phyloP scores from a whole-genome alignment of 2,888 invertebrate genomes.

The Eulithis prunata region DNA sequence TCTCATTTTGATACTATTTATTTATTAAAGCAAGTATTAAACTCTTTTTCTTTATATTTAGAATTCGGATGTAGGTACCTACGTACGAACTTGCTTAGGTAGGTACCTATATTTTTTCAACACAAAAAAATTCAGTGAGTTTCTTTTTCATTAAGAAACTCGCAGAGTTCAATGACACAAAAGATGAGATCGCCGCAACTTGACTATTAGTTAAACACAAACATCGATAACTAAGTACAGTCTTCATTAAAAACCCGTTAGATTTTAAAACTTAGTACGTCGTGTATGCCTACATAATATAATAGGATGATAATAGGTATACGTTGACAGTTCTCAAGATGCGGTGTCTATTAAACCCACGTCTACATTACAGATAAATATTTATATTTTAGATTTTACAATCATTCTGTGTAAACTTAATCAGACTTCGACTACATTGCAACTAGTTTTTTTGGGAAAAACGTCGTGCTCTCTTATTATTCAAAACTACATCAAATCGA shows the following conservation, averaged over 20 bases:
- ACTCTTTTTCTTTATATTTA: background rate
- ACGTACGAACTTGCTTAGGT: too few relatives aligned
- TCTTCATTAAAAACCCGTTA: slow-evolving; percentile 26
- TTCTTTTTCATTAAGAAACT: too few relatives aligned
- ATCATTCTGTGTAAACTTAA: too few relatives aligned
- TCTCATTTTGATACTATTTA: slow-evolving; percentile 1
- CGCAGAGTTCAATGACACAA: slow-evolving; percentile 31
- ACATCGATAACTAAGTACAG: slow-evolving; percentile 17
- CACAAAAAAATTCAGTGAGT: too few relatives aligned
- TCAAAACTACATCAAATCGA: too few relatives aligned
- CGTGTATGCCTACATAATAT: background rate
- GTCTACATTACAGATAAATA: background rate
- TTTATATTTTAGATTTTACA: too few relatives aligned
- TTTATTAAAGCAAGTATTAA: slow-evolving; percentile 7
- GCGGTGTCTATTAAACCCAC: slow-evolving; percentile 1
- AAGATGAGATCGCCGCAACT: slow-evolving; percentile 18
- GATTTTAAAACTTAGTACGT: slow-evolving; percentile 7
- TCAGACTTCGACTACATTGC: too few relatives aligned
- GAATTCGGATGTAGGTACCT: background rate
- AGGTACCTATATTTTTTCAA: too few relatives aligned
- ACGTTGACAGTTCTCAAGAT: background rate
- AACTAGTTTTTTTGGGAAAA: too few relatives aligned
- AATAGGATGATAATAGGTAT: too few relatives aligned
- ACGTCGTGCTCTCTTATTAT: too few relatives aligned
- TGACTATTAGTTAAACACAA: slow-evolving; percentile 28